phyloP scores from a whole-genome alignment of 2,888 invertebrate species.

The Phyllotreta cruciferae region DNA sequence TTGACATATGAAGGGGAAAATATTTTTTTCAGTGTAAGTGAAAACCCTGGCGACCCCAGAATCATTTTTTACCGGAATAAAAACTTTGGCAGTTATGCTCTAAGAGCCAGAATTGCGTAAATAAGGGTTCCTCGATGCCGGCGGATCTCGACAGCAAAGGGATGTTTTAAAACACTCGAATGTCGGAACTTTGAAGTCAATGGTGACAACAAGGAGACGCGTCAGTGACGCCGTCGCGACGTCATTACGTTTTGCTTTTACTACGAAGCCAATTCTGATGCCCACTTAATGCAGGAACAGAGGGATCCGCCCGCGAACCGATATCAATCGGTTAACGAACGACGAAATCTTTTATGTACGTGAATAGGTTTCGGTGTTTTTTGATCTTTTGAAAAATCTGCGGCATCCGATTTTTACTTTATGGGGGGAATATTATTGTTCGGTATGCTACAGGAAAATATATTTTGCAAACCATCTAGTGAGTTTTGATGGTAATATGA shows the following conservation, averaged over 20 bases:
- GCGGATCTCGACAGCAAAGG: constrained; percentile 24
- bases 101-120: constrained; percentile 19
- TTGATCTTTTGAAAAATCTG: neutral
- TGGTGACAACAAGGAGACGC: constrained; percentile 42
- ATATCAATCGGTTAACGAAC: too few relatives aligned
- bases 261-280: constrained; percentile 35
- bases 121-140: neutral
- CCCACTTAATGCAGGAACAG: constrained; percentile 38
- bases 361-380: neutral
- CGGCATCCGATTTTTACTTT: too few relatives aligned
- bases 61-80: constrained; percentile 15
- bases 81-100: constrained; percentile 5
- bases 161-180: constrained; percentile 48
- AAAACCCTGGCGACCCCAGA: neutral
- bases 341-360: constrained; percentile 2
- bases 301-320: neutral
- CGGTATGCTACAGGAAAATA: too few relatives aligned
- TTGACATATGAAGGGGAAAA: neutral
- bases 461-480: too few relatives aligned
- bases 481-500: too few relatives aligned
- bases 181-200: constrained; percentile 50
- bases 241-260: constrained; percentile 33
- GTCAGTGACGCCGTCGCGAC: constrained; percentile 49
- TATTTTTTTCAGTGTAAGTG: too few relatives aligned
- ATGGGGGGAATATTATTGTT: too few relatives aligned